Evolutionary conservation across 2,113 vertebrate genomes (phyloP).

Genomic region (Peucedramus taeniatus): DNA sequence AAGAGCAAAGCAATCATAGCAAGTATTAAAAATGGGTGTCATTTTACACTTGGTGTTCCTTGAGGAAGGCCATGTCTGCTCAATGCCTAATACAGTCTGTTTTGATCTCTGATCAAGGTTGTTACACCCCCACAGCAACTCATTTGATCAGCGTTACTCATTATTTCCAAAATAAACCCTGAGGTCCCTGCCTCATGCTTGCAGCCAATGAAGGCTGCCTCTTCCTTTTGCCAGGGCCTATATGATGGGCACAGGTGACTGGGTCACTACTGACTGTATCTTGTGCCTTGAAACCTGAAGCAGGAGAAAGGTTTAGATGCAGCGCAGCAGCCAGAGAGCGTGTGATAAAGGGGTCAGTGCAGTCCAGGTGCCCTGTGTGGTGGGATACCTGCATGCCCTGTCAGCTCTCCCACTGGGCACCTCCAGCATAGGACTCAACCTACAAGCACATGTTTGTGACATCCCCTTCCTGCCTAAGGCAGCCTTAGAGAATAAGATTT

Average conservation of each 20-base stretch:
- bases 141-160: neutral
- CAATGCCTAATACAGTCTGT: neutral
- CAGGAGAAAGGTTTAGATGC: neutral
- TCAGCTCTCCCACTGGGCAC: neutral
- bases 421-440: neutral
- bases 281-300: neutral
- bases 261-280: neutral
- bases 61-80: neutral
- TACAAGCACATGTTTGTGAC: no score
- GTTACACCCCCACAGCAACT: neutral
- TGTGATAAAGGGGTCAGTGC: neutral
- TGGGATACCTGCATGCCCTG: fast-evolving
- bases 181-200: neutral
- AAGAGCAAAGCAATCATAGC: neutral
- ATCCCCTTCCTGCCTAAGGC: neutral
- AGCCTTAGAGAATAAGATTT: neutral
- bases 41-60: neutral
- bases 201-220: neutral
- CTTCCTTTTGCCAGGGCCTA: neutral
- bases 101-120: neutral
- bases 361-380: neutral
- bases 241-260: neutral
- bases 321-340: neutral
- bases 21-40: neutral
- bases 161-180: neutral